Evolutionary conservation across 2,888 invertebrate genomes (phyloP).

Genomic region (Ornithoptera alexandrae): DNA sequence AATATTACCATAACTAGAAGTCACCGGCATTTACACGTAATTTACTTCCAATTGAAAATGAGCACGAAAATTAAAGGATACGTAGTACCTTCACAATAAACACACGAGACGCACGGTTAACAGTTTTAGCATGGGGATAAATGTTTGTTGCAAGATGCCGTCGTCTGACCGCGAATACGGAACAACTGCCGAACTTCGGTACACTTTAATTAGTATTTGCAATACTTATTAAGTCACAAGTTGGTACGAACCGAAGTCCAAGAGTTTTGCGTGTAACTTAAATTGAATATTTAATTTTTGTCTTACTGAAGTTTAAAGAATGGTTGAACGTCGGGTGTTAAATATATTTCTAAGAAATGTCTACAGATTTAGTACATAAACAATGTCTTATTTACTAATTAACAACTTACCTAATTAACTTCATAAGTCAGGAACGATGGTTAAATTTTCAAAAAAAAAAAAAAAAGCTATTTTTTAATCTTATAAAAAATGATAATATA

Average conservation of each 20-base stretch:
- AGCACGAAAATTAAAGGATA: slow-evolving; percentile 13
- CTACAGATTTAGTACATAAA: neutral
- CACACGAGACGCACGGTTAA: slow-evolving; percentile 36
- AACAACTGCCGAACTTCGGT: slow-evolving; percentile 54
- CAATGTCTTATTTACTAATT: neutral
- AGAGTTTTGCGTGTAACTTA: slow-evolving; percentile 35
- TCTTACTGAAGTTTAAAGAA: slow-evolving; percentile 39
- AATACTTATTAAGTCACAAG: slow-evolving; percentile 46
- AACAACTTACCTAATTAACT: neutral
- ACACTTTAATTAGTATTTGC: slow-evolving; percentile 66
- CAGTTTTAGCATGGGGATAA: slow-evolving; percentile 41
- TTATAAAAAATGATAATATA: too few species aligned
- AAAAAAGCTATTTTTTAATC: too few species aligned
- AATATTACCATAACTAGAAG: slow-evolving; percentile 37
- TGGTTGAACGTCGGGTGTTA: neutral
- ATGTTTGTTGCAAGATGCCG: slow-evolving; percentile 53
- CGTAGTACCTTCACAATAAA: slow-evolving; percentile 21
- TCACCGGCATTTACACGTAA: slow-evolving; percentile 8
- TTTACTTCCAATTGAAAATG: slow-evolving; percentile 25
- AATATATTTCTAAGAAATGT: neutral
- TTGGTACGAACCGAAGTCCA: slow-evolving; percentile 38
- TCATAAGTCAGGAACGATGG: neutral
- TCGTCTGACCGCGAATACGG: slow-evolving; percentile 45
- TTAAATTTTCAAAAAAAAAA: too few species aligned
- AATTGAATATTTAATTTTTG: slow-evolving; percentile 39